Conservation (phyloP, 2,113 vertebrate genomes). For the Candoia aspera region DNA sequence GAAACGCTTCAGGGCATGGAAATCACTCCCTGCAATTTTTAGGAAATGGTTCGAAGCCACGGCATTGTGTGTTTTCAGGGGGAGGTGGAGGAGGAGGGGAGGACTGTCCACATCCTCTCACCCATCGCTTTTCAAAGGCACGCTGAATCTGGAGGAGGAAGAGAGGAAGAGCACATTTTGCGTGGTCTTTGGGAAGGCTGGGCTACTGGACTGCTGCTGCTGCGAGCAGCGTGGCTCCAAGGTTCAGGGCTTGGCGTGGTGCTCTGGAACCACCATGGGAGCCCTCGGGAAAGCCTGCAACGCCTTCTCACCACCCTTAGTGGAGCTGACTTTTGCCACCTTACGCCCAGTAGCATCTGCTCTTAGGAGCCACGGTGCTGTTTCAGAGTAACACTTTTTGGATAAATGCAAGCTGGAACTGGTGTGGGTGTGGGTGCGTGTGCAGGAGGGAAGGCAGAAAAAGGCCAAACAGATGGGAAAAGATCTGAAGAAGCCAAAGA, state of each 20-base stretch:
- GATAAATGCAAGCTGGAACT: not conserved
- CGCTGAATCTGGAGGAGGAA: not conserved
- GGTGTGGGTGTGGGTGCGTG: not conserved
- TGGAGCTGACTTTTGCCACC: slow-evolving; percentile 2
- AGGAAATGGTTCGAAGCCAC: slow-evolving; percentile 10
- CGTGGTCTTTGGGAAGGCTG: not conserved
- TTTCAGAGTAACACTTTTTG: slow-evolving; percentile 9
- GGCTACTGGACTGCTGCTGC: not conserved
- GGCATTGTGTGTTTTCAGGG: not conserved
- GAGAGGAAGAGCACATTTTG: not conserved
- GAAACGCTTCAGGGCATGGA: not conserved
- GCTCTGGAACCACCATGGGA: slow-evolving; percentile 22
- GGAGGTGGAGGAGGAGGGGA: not conserved
- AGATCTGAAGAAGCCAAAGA: slow-evolving; percentile 6
- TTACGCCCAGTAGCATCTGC: no score
- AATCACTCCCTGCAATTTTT: not conserved
- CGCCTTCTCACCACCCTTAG: slow-evolving; percentile 27
- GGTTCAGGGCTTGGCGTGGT: slow-evolving; percentile 6
- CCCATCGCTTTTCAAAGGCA: not conserved
- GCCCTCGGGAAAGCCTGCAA: slow-evolving; percentile 49
- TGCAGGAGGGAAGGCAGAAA: not conserved
- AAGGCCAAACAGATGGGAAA: not conserved
- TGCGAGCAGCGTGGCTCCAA: not conserved
- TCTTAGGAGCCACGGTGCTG: not conserved
- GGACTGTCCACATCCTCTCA: not conserved